Conservation (phyloP, 2,113 vertebrate genomes). For the Illadopsis cleaveri region DNA sequence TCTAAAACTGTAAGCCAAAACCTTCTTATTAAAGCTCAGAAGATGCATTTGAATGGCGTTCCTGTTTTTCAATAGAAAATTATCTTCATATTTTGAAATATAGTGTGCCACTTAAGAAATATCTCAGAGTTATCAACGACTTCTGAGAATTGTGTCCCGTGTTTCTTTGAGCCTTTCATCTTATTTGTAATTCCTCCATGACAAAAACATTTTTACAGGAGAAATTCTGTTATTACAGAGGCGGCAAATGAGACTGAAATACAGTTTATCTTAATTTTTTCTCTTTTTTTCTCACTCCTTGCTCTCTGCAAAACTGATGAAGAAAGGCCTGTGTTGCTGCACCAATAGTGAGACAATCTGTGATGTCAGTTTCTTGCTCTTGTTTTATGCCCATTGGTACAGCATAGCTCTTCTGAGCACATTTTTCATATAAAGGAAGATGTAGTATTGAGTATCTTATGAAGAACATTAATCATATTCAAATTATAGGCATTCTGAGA, state of each 20-base stretch:
- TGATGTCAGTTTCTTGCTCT: not conserved
- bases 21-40: not conserved
- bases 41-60: not conserved
- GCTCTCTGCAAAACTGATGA: not conserved
- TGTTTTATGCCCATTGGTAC: not conserved
- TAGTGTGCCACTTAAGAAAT: not conserved
- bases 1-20: not conserved
- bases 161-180: not conserved
- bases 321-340: not conserved
- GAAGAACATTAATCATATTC: not conserved
- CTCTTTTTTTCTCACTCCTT: not conserved
- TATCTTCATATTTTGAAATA: not conserved
- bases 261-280: not conserved
- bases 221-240: not conserved
- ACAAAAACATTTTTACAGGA: not conserved
- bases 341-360: not conserved
- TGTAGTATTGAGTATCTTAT: not conserved
- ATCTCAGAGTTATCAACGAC: not conserved
- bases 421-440: not conserved
- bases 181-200: not conserved
- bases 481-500: not conserved
- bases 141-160: not conserved
- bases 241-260: not conserved
- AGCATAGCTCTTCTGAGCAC: not conserved
- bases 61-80: not conserved